These are phyloP conservation scores for Drosophila anomalata DNA, from an alignment of 2,888 invertebrate genomes.

Conservation along the genomic window DNA sequence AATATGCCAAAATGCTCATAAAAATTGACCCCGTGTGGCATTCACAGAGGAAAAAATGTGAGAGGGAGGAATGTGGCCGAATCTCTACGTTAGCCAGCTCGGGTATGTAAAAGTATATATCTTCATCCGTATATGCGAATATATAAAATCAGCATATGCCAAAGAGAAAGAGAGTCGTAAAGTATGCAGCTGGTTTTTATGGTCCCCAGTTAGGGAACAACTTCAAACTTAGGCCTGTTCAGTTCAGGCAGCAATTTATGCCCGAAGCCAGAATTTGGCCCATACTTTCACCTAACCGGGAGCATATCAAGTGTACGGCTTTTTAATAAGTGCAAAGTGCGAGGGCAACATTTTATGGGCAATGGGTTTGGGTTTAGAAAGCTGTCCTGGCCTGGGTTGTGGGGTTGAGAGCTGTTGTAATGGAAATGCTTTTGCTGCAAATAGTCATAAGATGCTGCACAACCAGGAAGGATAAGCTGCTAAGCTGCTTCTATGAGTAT, in stretches of 20 bases:
- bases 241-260: constrained; percentile 62
- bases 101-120: neutral
- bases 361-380: constrained; percentile 11
- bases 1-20: constrained; percentile 74
- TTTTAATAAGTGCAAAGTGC: constrained; percentile 77
- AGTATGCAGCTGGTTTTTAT: constrained; percentile 77
- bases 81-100: constrained; percentile 21
- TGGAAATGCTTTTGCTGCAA: constrained; percentile 46
- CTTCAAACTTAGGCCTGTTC: constrained; percentile 62
- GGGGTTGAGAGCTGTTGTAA: constrained; percentile 44
- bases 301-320: constrained; percentile 61
- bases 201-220: constrained; percentile 56
- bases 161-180: constrained; percentile 52
- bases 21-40: constrained; percentile 71
- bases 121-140: constrained; percentile 1
- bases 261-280: constrained; percentile 14
- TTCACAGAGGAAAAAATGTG: constrained; percentile 19
- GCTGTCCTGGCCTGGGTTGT: too few relatives aligned
- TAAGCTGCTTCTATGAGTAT: constrained; percentile 46
- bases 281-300: constrained; percentile 36
- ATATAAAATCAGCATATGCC: constrained; percentile 73
- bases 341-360: constrained; percentile 46
- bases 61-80: constrained; percentile 18
- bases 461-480: constrained; percentile 30
- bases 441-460: constrained; percentile 36